phyloP scores from a whole-genome alignment of 2,888 invertebrate species.

The Lasioglossum villosulum region DNA sequence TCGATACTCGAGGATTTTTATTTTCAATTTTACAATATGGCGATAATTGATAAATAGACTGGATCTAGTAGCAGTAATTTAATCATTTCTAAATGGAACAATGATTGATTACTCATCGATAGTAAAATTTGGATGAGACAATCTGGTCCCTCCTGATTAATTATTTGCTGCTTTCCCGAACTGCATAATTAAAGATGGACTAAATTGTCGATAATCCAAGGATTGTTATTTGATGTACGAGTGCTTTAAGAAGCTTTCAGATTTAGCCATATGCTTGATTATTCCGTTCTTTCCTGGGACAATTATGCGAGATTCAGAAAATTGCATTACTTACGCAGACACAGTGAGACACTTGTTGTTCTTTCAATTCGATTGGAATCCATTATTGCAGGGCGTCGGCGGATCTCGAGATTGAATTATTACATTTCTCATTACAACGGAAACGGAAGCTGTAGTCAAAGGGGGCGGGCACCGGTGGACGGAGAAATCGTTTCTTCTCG shows the following conservation, averaged over 20 bases:
- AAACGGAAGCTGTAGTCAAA: neutral
- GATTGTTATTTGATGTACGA: neutral
- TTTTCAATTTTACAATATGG: no score
- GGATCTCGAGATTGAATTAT: conserved; percentile 11
- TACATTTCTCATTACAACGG: conserved; percentile 19
- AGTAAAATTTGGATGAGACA: neutral
- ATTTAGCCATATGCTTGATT: neutral
- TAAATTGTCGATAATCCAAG: neutral
- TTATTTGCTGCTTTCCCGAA: neutral
- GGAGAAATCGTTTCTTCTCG: conserved; percentile 20
- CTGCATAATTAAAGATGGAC: neutral
- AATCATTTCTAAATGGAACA: no score
- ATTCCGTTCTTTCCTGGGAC: neutral
- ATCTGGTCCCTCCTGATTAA: neutral
- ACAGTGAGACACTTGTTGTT: neutral
- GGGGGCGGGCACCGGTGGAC: neutral
- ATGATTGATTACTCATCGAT: no score
- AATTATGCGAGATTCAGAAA: conserved; percentile 14
- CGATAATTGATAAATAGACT: no score
- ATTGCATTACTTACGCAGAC: neutral
- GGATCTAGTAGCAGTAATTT: no score
- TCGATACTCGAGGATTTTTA: no score
- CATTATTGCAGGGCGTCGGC: neutral
- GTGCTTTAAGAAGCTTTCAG: neutral
- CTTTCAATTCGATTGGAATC: neutral